A percentile compares a stretch with the other conserved stretches of the same genome.
These are phyloP conservation scores for Zootoca vivipara DNA, from an alignment of 2,113 vertebrate species.

Conservation along the genomic window DNA sequence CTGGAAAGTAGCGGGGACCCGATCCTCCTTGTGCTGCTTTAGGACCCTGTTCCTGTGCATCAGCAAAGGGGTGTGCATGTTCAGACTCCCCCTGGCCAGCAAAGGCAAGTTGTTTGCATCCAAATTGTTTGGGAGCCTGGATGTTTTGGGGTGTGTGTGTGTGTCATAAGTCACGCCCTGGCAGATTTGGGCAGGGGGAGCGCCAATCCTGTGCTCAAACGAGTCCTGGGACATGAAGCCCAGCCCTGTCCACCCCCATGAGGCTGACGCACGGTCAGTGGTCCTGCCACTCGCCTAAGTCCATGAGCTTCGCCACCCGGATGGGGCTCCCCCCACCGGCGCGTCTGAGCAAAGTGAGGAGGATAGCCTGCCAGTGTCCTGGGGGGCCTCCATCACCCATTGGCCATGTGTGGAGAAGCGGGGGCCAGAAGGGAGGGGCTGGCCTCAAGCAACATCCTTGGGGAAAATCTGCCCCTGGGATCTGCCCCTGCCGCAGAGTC, in stretches of 20 bases:
- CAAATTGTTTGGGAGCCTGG: too few relatives aligned
- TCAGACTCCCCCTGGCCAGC: neutral
- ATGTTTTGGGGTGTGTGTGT: too few relatives aligned
- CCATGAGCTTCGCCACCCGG: neutral
- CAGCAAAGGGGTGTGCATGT: neutral
- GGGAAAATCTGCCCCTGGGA: neutral
- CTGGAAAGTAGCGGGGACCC: too few relatives aligned
- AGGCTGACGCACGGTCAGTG: too few relatives aligned
- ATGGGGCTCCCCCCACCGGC: slow-evolving; percentile 8
- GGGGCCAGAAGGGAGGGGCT: slow-evolving; percentile 34
- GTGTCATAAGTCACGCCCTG: neutral
- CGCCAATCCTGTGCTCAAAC: neutral
- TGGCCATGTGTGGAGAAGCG: neutral
- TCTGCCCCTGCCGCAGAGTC: slow-evolving; percentile 14
- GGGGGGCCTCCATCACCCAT: neutral
- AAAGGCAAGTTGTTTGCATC: neutral
- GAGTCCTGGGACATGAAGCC: neutral
- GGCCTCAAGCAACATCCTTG: neutral
- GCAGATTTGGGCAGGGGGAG: neutral
- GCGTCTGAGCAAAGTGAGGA: neutral
- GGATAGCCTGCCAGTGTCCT: neutral
- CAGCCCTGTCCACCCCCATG: too few relatives aligned
- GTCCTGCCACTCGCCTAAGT: neutral
- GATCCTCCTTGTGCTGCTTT: neutral
- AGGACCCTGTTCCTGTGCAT: neutral